Percentiles rank a stretch among this genome's conserved stretches.
Conservation (phyloP, 1,140 invertebrate species). For the Drosophila kurseongensis region DNA sequence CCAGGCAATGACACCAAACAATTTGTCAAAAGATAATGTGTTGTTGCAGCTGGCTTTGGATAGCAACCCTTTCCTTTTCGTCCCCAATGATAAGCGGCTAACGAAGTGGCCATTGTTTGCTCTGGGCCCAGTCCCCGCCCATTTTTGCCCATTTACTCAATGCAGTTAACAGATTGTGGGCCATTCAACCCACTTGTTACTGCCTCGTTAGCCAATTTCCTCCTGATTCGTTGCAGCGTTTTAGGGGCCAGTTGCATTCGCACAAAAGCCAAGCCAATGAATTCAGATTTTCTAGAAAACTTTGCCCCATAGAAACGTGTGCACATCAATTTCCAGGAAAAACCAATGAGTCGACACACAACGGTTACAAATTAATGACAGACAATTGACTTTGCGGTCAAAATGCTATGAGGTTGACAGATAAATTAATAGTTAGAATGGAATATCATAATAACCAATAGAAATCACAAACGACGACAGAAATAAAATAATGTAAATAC, state of each 20-base stretch:
- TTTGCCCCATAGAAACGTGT: conserved; percentile 13
- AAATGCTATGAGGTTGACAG: neutral
- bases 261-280: conserved; percentile 9
- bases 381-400: conserved; percentile 22
- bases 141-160: conserved; percentile 14
- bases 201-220: conserved; percentile 15
- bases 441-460: neutral
- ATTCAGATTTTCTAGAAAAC: neutral
- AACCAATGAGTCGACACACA: conserved; percentile 7
- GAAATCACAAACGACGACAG: neutral
- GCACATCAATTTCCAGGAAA: conserved; percentile 15
- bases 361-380: conserved; percentile 14
- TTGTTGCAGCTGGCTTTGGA: conserved; percentile 40
- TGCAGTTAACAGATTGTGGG: conserved; percentile 51
- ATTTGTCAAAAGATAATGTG: conserved; percentile 76
- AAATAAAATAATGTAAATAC: neutral
- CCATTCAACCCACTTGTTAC: conserved; percentile 38
- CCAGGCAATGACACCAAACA: conserved; percentile 56
- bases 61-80: conserved; percentile 4
- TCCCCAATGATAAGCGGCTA: conserved; percentile 61
- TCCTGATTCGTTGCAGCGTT: conserved; percentile 57
- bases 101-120: conserved; percentile 70
- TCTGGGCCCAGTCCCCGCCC: conserved; percentile 10
- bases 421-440: neutral
- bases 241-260: conserved; percentile 42